A percentile compares a stretch with the other conserved stretches of the same genome.
Evolutionary conservation across 1,140 invertebrate species (phyloP).

Genomic region (Pachypeltis micranthus): DNA sequence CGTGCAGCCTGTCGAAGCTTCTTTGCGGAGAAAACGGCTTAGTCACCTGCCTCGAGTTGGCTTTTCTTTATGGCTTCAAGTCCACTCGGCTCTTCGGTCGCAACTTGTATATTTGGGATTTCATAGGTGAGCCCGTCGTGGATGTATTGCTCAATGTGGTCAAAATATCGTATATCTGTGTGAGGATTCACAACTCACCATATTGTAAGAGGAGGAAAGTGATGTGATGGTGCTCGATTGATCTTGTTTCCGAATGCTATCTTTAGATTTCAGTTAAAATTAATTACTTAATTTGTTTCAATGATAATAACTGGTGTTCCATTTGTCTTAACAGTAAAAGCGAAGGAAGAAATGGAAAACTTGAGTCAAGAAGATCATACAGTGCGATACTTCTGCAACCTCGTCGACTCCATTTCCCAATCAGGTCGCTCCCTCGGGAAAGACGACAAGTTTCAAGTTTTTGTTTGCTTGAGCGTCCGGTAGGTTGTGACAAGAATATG

Average conservation of each 20-base stretch:
- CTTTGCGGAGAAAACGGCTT: constrained; percentile 90
- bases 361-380: constrained; percentile 17
- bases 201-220: too few species aligned
- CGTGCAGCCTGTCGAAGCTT: constrained; percentile 69
- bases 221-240: too few species aligned
- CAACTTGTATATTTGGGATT: constrained; percentile 97
- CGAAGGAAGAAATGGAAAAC: constrained; percentile 52
- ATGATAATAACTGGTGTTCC: not conserved
- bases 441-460: constrained; percentile 95
- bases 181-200: too few species aligned
- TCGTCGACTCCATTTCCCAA: constrained; percentile 31
- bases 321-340: constrained; percentile 52
- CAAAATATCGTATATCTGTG: too few species aligned
- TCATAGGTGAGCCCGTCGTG: constrained; percentile 68
- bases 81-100: constrained; percentile 82
- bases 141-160: too few species aligned
- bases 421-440: constrained; percentile 82
- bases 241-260: too few species aligned
- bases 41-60: constrained; percentile 83
- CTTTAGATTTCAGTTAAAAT: too few species aligned
- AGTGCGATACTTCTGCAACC: constrained; percentile 21
- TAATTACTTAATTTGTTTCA: too few species aligned
- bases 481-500: too few species aligned
- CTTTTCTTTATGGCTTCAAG: constrained; percentile 87
- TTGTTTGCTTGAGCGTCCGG: constrained; percentile 83